Evolutionary conservation across 2,888 invertebrate species (phyloP).

Genomic region (Notocelia uddmanniana): DNA sequence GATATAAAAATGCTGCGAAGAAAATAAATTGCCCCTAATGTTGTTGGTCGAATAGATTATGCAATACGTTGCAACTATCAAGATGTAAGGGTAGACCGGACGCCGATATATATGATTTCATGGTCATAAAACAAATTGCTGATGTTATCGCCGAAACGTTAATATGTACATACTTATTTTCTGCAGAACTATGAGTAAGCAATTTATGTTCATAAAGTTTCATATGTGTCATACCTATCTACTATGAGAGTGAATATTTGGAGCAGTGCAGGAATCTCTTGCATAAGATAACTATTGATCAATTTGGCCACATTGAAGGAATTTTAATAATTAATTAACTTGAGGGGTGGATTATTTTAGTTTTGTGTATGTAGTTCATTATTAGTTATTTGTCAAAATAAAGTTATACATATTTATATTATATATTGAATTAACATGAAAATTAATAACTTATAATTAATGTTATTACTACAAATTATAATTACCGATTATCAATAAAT

Average conservation of each 20-base stretch:
- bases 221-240: background rate
- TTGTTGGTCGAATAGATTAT: background rate
- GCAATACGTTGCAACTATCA: conserved; percentile 4
- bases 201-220: conserved; percentile 11
- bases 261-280: background rate
- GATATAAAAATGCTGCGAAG: too few relatives aligned
- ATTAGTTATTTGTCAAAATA: too few relatives aligned
- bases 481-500: too few relatives aligned
- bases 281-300: background rate
- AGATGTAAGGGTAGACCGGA: background rate
- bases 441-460: too few relatives aligned
- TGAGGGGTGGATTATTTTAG: too few relatives aligned
- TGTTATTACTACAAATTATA: too few relatives aligned
- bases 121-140: conserved; percentile 31
- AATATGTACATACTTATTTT: background rate
- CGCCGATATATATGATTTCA: conserved; percentile 17
- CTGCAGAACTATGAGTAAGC: conserved; percentile 8
- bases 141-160: conserved; percentile 28
- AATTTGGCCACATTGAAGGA: background rate
- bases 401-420: too few relatives aligned
- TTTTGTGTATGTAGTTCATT: too few relatives aligned
- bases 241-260: background rate
- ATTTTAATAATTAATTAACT: background rate
- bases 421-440: too few relatives aligned
- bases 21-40: background rate